Evolutionary conservation across 2,797 vertebrate genomes (phyloP).

Genomic region (Channallabes apus): DNA sequence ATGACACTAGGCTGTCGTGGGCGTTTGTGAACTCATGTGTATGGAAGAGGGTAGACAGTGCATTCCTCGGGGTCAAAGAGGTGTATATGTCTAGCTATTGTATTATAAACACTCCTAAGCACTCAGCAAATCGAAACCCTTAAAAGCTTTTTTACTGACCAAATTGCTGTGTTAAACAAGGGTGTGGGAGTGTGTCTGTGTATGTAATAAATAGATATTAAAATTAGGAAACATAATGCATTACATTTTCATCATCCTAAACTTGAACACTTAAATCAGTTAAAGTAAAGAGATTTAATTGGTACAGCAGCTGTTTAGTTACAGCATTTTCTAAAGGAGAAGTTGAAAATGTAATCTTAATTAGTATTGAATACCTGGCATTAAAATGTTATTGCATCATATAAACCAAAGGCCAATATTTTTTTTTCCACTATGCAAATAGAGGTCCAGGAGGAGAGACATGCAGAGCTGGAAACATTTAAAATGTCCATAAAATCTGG

Average conservation of each 20-base stretch:
- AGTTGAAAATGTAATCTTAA: neutral
- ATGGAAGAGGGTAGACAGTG: neutral
- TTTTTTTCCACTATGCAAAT: neutral
- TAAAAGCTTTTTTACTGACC: neutral
- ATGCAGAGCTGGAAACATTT: neutral
- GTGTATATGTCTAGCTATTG: neutral
- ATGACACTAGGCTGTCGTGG: neutral
- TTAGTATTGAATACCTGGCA: neutral
- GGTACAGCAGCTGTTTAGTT: neutral
- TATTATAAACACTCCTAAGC: neutral
- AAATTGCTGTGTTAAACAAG: neutral
- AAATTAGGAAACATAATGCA: neutral
- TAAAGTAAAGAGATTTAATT: neutral
- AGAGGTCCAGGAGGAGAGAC: neutral
- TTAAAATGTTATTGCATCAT: neutral
- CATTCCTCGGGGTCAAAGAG: neutral
- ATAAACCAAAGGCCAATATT: neutral
- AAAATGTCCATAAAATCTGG: neutral
- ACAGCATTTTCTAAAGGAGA: neutral
- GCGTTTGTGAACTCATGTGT: neutral
- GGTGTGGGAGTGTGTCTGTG: too few species aligned
- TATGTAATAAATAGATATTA: neutral
- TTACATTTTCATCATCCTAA: neutral
- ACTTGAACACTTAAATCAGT: neutral
- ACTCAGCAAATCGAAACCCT: neutral